Percentiles rank a stretch among this genome's conserved stretches.
These are phyloP conservation scores for Apis laboriosa DNA, from an alignment of 1,140 invertebrate species.

Conservation along the genomic window DNA sequence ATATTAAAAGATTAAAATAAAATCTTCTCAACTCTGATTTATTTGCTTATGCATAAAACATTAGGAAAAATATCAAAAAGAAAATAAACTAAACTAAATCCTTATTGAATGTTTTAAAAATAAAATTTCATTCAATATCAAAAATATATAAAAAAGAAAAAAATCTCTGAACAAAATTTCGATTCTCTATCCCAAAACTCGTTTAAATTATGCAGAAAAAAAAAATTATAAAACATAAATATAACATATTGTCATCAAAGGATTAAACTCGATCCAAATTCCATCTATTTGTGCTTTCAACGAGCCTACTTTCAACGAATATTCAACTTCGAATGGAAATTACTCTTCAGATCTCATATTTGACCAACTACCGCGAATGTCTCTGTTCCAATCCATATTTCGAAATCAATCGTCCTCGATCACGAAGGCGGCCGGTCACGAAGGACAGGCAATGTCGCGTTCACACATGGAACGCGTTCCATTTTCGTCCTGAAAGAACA, in stretches of 20 bases:
- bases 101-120: no score
- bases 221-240: background rate
- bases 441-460: slow-evolving; percentile 20
- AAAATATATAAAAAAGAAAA: no score
- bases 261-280: background rate
- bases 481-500: slow-evolving; percentile 64
- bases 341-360: background rate
- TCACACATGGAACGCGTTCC: slow-evolving; percentile 41
- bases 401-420: slow-evolving; percentile 30
- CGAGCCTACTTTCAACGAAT: background rate
- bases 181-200: no score
- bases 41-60: no score
- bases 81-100: no score
- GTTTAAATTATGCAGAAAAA: background rate
- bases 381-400: slow-evolving; percentile 20
- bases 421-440: slow-evolving; percentile 8
- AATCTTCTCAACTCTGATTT: no score
- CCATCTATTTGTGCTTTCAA: background rate
- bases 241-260: background rate
- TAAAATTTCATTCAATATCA: no score
- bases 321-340: background rate
- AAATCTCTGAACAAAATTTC: no score
- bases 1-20: no score
- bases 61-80: no score
- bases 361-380: background rate